These are phyloP conservation scores for Drosophila ogumai DNA, from an alignment of 1,140 invertebrate genomes.

Conservation along the genomic window DNA sequence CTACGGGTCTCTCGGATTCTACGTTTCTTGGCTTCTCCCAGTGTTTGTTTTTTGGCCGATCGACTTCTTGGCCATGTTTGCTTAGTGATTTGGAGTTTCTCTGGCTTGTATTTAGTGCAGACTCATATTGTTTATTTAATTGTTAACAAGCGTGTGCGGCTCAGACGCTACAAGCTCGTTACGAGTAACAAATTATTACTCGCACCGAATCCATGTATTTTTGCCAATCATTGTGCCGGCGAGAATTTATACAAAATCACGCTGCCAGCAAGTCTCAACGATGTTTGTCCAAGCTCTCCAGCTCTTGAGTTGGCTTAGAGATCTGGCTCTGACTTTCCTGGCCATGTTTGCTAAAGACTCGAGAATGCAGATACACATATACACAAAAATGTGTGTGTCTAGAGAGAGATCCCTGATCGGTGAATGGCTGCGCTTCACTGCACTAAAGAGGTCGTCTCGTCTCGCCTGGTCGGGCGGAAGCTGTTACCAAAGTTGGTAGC, in stretches of 20 bases:
- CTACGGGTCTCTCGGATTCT: slow-evolving; percentile 6
- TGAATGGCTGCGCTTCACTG: slow-evolving; percentile 80
- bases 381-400: not conserved
- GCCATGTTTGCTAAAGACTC: slow-evolving; percentile 77
- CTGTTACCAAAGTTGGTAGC: slow-evolving; percentile 78
- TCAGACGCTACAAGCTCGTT: slow-evolving; percentile 66
- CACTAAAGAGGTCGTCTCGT: slow-evolving; percentile 66
- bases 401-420: slow-evolving; percentile 54
- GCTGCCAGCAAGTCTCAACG: slow-evolving; percentile 79
- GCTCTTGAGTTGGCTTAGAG: slow-evolving; percentile 19
- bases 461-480: slow-evolving; percentile 60
- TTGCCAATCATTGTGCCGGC: slow-evolving; percentile 39
- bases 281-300: slow-evolving; percentile 74
- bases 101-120: slow-evolving; percentile 51
- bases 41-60: slow-evolving; percentile 63
- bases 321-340: slow-evolving; percentile 40
- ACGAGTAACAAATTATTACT: slow-evolving; percentile 80
- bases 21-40: not conserved
- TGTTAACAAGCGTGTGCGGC: slow-evolving; percentile 77
- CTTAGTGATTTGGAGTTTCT: slow-evolving; percentile 78
- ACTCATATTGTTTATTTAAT: slow-evolving; percentile 83
- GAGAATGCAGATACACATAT: slow-evolving; percentile 31
- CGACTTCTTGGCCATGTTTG: slow-evolving; percentile 57
- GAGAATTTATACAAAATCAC: slow-evolving; percentile 80
- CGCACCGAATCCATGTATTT: slow-evolving; percentile 40